Base-by-base conservation (phyloP, 2,888 invertebrate genomes). In the Rotaria sp. region DNA sequence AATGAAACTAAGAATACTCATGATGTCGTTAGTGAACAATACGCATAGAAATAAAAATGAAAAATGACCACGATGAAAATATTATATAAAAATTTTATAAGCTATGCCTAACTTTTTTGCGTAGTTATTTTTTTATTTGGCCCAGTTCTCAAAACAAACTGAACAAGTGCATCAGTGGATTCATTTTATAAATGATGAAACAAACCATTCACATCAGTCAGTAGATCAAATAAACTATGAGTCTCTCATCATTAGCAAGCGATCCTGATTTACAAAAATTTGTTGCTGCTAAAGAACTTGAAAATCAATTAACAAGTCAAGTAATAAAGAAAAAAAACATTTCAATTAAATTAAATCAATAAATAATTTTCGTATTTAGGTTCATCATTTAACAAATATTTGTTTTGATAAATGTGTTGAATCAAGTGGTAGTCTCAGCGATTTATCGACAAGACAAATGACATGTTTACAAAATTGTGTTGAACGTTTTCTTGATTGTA, bases 401-500 rank as follows among this genome's bases (percentile, higher is more conserved):
- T 80, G 80, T 45, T 80, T 41, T 41, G 80, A 80, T n/a, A 80
- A 80, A 80, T 80, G 80, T 45, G 1, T 80, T 26, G 80, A 80
- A n/a, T 67, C 67, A 35, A 30, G 21, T 67, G 80, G 80, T 41
- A 41, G 24, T 15, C 0, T n/a, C 5, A 45, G 45, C 45, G 41
- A 80, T 26, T n/a, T 80, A n/a, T 80, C 80, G 15, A 3, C 26
- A 26, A 38, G 45, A 45, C 45, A 80, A 26, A 80, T 26, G 45
- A n/a, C 45, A 45, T 80, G 80, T 45, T 80, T 80, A 45, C 80
- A 80, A 80, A 80, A 80, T 45, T 80, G 80, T 80, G 80, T 80
- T 11, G 80, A 80, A 15, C 80, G 80, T 26, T 80, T 80, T 80
- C 80, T 80, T 80, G 80, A 80, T 80, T 80, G 80, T 26, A 45